Evolutionary conservation across 2,113 vertebrate species (phyloP).

Genomic region (Forbesichthys papilliferus): DNA sequence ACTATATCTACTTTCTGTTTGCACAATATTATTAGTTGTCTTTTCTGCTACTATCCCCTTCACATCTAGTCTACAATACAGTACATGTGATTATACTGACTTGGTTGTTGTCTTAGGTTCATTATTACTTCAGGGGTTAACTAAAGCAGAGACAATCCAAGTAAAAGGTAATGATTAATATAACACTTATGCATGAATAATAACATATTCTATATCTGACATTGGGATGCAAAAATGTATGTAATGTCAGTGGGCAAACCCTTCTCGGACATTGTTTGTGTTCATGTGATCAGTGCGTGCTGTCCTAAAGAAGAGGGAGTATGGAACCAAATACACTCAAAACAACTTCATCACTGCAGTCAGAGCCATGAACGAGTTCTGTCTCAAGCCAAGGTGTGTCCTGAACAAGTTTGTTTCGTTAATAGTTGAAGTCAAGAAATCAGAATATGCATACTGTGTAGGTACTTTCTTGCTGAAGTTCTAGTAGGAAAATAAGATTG

Average conservation of each 20-base stretch:
- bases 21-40: too few species aligned
- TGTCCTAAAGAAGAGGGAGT: constrained; percentile 96
- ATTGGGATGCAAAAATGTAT: neutral
- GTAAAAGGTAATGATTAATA: constrained; percentile 75
- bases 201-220: neutral
- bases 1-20: too few species aligned
- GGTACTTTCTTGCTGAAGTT: too few species aligned
- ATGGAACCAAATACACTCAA: constrained; percentile 93
- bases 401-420: neutral
- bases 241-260: neutral
- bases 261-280: neutral
- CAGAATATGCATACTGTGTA: too few species aligned
- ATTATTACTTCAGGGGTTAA: constrained; percentile 39
- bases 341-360: constrained; percentile 99
- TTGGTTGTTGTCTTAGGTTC: constrained; percentile 39
- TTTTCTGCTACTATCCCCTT: neutral
- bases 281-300: constrained; percentile 84
- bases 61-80: constrained; percentile 9
- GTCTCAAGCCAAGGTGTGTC: constrained; percentile 94
- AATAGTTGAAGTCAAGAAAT: neutral
- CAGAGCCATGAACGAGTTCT: constrained; percentile 98
- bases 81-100: constrained; percentile 1
- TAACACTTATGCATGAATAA: neutral
- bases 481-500: too few species aligned
- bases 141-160: constrained; percentile 73